Conservation (phyloP, 2,888 invertebrate species). For the Quadroppia sp. region DNA sequence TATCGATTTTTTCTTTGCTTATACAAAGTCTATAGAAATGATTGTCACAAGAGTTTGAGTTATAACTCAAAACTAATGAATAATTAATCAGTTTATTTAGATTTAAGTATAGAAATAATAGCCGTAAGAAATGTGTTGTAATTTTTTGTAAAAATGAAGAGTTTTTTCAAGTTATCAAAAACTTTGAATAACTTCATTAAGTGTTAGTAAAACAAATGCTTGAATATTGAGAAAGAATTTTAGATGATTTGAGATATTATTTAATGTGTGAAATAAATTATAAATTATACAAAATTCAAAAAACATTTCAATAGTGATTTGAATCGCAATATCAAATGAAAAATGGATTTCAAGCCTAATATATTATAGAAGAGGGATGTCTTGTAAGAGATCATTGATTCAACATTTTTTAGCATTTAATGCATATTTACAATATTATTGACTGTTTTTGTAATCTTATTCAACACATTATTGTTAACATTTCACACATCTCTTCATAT, state of each 20-base stretch:
- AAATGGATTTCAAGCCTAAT: too few relatives aligned
- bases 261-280: too few relatives aligned
- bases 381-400: constrained; percentile 1
- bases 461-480: not conserved
- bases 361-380: not conserved
- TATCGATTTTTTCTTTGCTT: too few relatives aligned
- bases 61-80: not conserved
- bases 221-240: too few relatives aligned
- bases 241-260: too few relatives aligned
- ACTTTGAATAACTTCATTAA: too few relatives aligned
- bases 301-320: too few relatives aligned
- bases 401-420: not conserved
- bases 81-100: constrained; percentile 17
- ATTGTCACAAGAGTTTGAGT: not conserved
- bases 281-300: too few relatives aligned
- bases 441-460: not conserved
- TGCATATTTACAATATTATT: constrained; percentile 4
- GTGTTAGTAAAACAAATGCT: too few relatives aligned
- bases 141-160: not conserved
- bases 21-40: not conserved
- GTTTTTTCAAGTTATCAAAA: too few relatives aligned
- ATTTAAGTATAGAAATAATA: not conserved
- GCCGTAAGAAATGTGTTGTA: not conserved
- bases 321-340: too few relatives aligned
- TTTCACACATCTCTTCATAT: not conserved